Evolutionary conservation across 2,797 vertebrate genomes (phyloP), one percentile per base, ranked within the genome.

Genomic region (Tauraco hartlaubi): DNA sequence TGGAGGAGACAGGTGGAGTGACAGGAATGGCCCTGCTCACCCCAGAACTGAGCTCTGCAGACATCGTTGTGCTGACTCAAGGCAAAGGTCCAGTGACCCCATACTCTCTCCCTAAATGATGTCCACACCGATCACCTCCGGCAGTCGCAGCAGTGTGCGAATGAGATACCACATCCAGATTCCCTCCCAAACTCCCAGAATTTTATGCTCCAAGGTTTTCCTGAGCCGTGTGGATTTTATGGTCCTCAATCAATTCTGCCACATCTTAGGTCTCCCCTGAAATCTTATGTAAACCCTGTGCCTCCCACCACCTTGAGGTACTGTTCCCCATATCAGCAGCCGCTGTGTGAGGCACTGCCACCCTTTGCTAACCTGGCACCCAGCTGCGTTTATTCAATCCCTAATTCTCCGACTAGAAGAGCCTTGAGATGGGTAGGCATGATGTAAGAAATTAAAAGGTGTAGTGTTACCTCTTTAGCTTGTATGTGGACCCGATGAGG

Each of bases 81-180:
- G 25, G 49, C 48, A 46, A 37, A 74, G n/a, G 22, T 35, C 35
- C 28, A 16, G 69, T 22, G 22, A 71, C 20, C 26, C 29, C 26
- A 10, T 48, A 37, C 25, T 14, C 20, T 77, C 17, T 41, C 44
- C 35, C 41, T 51, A 19, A 75, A 59, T 8, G 1, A 11, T 23
- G 7, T 12, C 35, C 62, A 2, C 7, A 14, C 1, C 0, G 2
- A 4, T 31, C 2, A 1, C 19, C 33, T 31, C 1, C 3, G 48
- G 28, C 46, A 55, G 39, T 14, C 3, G 2, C 48, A 71, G 44
- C 33, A 59, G 5, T 51, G 26, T 35, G 19, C 23, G 7, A 17
- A 3, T 13, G 6, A 61, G 35, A 59, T n/a, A 54, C 17, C 11
- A 9, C 58, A 63, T 6, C 2, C 28, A 35, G 52, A 15, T 26